A percentile compares a stretch with the other conserved stretches of the same genome.
Conservation (phyloP, 2,888 invertebrate species). For the Perizoma affinitatum region DNA sequence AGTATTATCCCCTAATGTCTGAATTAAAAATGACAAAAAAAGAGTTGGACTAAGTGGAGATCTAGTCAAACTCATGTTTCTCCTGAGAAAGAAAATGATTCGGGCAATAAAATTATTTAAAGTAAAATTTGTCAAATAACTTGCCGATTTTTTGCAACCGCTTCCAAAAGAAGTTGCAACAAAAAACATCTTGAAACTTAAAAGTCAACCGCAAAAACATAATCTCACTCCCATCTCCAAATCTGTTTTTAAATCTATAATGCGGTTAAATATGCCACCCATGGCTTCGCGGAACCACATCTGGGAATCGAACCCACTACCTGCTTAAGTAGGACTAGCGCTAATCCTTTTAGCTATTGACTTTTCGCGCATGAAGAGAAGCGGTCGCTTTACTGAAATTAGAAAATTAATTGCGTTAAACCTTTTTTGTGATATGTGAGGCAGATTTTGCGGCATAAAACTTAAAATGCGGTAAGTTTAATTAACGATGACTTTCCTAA, state of each 20-base stretch:
- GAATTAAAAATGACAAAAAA: no score
- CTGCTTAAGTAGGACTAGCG: constrained; percentile 34
- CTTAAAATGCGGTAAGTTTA: constrained; percentile 5
- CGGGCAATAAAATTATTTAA: no score
- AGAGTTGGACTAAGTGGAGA: no score
- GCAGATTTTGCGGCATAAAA: neutral
- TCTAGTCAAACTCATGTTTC: no score
- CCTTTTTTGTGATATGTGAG: constrained; percentile 14
- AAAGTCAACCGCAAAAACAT: neutral
- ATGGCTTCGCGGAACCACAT: constrained; percentile 54
- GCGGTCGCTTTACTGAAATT: constrained; percentile 32
- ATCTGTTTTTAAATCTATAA: constrained; percentile 55
- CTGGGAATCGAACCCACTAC: constrained; percentile 50
- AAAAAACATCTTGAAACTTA: no score
- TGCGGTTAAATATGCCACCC: constrained; percentile 57
- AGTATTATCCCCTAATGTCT: no score
- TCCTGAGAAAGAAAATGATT: no score
- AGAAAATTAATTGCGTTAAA: constrained; percentile 28
- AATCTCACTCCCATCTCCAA: constrained; percentile 47
- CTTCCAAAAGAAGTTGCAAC: no score
- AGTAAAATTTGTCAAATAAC: no score
- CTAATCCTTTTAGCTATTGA: constrained; percentile 45
- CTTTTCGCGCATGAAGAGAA: constrained; percentile 30
- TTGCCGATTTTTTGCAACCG: no score
- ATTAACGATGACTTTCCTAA: neutral